A percentile compares a stretch with the other conserved stretches of the same genome.
phyloP scores from a whole-genome alignment of 2,797 vertebrate species.

The Sus cebifrons region DNA sequence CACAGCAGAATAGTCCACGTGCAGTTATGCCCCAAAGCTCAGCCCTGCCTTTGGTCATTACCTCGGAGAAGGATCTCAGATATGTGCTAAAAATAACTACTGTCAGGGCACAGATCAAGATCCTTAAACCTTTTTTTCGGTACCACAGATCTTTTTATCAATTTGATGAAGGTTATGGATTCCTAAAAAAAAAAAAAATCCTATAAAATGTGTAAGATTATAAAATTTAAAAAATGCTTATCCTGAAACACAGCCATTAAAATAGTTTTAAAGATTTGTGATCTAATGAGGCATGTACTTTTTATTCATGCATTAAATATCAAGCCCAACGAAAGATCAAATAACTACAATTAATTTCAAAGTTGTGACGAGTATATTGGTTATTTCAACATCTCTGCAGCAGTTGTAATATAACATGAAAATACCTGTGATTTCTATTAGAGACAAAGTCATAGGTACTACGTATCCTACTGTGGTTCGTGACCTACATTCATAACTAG shows the following conservation, averaged over 20 bases:
- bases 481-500: background rate
- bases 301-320: constrained; percentile 43
- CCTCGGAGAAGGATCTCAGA: constrained; percentile 39
- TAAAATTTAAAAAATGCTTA: constrained; percentile 11
- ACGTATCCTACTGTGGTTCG: background rate
- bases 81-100: background rate
- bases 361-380: background rate
- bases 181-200: background rate
- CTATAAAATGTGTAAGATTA: background rate
- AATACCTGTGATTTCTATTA: constrained; percentile 39
- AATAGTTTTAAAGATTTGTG: background rate
- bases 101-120: background rate
- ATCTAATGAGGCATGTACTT: background rate
- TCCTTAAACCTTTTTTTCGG: background rate
- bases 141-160: background rate
- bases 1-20: background rate
- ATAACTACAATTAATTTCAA: constrained; percentile 11
- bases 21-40: background rate
- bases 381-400: background rate
- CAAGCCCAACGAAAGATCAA: background rate
- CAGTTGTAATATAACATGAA: background rate
- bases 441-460: constrained; percentile 34
- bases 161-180: background rate
- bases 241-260: background rate
- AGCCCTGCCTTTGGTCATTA: background rate